Base-by-base conservation (phyloP, 2,113 vertebrate species). In the Oplegnathus fasciatus region DNA sequence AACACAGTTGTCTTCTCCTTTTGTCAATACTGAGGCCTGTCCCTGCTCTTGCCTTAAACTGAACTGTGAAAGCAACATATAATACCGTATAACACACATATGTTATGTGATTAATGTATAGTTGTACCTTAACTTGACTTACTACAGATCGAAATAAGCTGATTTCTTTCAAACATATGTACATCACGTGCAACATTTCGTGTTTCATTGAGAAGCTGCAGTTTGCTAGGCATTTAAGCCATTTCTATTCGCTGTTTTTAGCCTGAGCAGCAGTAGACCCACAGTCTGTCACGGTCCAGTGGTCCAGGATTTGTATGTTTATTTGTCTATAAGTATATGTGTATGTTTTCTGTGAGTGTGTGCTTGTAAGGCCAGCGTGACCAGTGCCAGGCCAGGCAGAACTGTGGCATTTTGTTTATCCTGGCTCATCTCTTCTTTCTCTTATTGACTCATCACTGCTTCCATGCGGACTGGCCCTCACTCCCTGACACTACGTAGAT, bases 191-290 rank as follows among this genome's bases (percentile, higher is more conserved):
- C 14, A 73, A 37, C 22, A 48, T 72, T 85, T 14, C 3, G 48
- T 9, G 2, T 65, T 75, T 78, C 18, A 64, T 50, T 61, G 55
- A 61, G 64, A 82, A 42, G 73, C 58, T 30, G 72, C 28, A 5
- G 4, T 78, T 70, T 14, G 26, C 77, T 34, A 54, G 78, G 83
- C 66, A 79, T 18, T n/a, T 48, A 73, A 89, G 83, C 76, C 78
- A 86, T 87, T 83, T 89, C 79, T 76, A 78, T 91, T 92, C 82
- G 64, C 75, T 57, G 73, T 87, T 79, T 83, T 88, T 54, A 85
- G 80, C 80, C 77, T 78, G 57, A 50, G 74, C 80, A 81, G 83
- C 68, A 65, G 65, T 2, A 34, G 37, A 81, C 60, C 78, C 80
- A 61, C 68, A 75, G 87, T 72, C 89, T 57, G 89, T 92, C 93